Percentiles rank a stretch among this genome's conserved stretches.
These are phyloP conservation scores for Pseudomyrmex sp. DNA, from an alignment of 1,140 invertebrate species.

Conservation along the genomic window DNA sequence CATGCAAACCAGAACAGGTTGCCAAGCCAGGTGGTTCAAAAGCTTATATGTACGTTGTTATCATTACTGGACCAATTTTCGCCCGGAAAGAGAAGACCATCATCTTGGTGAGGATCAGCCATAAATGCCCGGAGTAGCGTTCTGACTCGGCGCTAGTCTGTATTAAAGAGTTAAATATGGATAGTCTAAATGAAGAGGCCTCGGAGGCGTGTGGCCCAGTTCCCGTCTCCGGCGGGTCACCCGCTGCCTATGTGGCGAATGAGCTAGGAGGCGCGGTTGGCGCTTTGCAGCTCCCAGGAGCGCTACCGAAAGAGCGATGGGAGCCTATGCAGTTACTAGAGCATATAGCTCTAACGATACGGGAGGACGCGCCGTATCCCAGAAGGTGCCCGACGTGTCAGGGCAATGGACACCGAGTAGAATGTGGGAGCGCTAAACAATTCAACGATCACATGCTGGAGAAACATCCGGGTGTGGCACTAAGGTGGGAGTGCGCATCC, in stretches of 20 bases:
- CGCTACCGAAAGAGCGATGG: background rate
- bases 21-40: too few relatives aligned
- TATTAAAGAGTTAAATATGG: background rate
- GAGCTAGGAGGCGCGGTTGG: background rate
- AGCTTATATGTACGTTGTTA: too few relatives aligned
- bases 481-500: background rate
- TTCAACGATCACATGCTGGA: background rate
- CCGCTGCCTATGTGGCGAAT: slow-evolving; percentile 9
- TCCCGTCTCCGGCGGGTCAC: background rate
- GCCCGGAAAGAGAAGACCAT: too few relatives aligned
- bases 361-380: background rate
- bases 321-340: background rate
- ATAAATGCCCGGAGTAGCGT: background rate
- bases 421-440: background rate
- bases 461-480: rapidly evolving
- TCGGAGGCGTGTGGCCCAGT: background rate
- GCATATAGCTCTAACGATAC: background rate
- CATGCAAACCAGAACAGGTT: too few relatives aligned
- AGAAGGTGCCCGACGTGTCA: background rate
- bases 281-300: background rate
- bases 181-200: background rate
- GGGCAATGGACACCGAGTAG: background rate
- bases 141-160: background rate
- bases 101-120: too few relatives aligned
- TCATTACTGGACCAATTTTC: too few relatives aligned